These are phyloP conservation scores for Caiman crocodilus DNA, from an alignment of 2,797 vertebrate species.

Conservation along the genomic window DNA sequence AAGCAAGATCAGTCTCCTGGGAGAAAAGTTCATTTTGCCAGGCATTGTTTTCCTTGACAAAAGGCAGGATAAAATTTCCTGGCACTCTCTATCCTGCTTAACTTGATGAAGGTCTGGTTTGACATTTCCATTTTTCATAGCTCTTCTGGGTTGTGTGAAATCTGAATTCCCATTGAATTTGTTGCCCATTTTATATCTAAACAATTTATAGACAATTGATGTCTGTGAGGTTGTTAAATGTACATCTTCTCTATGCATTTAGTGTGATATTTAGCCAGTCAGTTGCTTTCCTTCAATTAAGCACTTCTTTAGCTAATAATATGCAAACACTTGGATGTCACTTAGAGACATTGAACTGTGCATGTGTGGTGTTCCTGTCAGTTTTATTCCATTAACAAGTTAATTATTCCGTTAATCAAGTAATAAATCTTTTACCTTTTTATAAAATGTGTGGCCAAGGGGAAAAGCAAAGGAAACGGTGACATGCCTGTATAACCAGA, in stretches of 20 bases:
- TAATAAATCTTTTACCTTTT: not conserved
- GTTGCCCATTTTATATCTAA: fast-evolving
- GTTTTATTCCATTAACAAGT: slow-evolving; percentile 6
- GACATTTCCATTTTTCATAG: not conserved
- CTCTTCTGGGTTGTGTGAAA: not conserved
- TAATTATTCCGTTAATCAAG: too few relatives aligned
- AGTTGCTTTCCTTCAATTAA: not conserved
- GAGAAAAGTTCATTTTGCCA: not conserved
- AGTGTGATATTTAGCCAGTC: not conserved
- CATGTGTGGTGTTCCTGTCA: not conserved
- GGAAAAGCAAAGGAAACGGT: not conserved
- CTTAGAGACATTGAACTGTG: too few relatives aligned
- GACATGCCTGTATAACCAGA: not conserved
- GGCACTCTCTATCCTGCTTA: not conserved
- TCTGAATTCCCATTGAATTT: not conserved
- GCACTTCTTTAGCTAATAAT: not conserved
- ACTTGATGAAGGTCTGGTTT: not conserved
- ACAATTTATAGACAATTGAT: not conserved
- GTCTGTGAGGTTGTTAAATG: not conserved
- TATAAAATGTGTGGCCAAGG: not conserved
- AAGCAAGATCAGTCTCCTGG: not conserved
- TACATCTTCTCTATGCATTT: not conserved
- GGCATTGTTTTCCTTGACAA: not conserved
- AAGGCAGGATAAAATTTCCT: not conserved
- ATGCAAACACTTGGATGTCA: not conserved